Evolutionary conservation across 2,113 vertebrate species (phyloP).

Genomic region (Nerophis ophidion): DNA sequence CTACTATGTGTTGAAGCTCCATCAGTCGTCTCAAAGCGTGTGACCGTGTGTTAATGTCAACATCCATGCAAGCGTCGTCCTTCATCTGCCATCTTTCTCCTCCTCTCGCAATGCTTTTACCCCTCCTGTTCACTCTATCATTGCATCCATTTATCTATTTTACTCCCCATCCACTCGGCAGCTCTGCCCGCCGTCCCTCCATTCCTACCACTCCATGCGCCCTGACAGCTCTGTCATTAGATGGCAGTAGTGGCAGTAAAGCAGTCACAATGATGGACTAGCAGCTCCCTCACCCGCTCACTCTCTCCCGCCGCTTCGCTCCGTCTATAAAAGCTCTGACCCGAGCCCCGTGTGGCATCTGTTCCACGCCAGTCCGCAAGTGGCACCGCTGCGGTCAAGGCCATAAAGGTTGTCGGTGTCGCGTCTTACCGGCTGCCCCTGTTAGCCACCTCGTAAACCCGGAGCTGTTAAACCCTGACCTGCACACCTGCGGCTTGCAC

Average conservation of each 20-base stretch:
- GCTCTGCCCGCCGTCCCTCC: slow-evolving; percentile 38
- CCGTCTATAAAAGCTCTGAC: slow-evolving; percentile 60
- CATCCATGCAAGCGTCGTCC: slow-evolving; percentile 27
- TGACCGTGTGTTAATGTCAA: background rate
- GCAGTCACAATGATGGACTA: slow-evolving; percentile 66
- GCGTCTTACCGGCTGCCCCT: slow-evolving; percentile 53
- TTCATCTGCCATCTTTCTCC: slow-evolving; percentile 37
- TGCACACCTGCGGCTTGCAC: slow-evolving; percentile 52
- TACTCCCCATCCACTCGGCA: slow-evolving; percentile 44
- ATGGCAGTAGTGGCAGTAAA: slow-evolving; percentile 66
- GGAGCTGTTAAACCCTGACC: slow-evolving; percentile 58
- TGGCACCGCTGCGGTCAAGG: slow-evolving; percentile 50
- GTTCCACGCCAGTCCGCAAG: slow-evolving; percentile 57
- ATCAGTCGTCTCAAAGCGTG: slow-evolving; percentile 46
- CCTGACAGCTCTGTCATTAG: slow-evolving; percentile 72
- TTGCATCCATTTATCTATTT: slow-evolving; percentile 66
- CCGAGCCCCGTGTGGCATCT: slow-evolving; percentile 55
- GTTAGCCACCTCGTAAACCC: slow-evolving; percentile 53
- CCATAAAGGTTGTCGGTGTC: slow-evolving; percentile 48
- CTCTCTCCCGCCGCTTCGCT: slow-evolving; percentile 29
- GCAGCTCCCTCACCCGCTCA: slow-evolving; percentile 41
- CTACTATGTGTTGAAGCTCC: slow-evolving; percentile 21
- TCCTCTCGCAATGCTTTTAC: slow-evolving; percentile 53
- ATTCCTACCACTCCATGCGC: slow-evolving; percentile 52
- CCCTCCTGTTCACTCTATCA: slow-evolving; percentile 53